These are phyloP conservation scores for Zosterops lateralis DNA, from an alignment of 2,113 vertebrate genomes.

Conservation along the genomic window DNA sequence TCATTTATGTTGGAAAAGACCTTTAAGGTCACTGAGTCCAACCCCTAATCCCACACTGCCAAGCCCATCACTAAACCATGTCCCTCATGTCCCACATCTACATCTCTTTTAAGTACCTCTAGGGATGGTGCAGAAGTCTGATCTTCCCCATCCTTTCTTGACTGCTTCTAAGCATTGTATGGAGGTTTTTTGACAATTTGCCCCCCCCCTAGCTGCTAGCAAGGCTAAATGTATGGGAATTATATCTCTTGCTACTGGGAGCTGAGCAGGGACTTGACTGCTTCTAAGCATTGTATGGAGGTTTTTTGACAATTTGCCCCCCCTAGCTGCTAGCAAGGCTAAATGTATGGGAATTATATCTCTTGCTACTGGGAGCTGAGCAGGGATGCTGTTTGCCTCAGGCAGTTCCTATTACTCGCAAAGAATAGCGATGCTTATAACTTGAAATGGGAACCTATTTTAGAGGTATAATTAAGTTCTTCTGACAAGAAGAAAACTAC, in stretches of 20 bases:
- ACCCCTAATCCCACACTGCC: too few species aligned
- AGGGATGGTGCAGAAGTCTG: neutral
- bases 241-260: neutral
- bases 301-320: neutral
- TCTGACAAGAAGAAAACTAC: neutral
- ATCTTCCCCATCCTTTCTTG: neutral
- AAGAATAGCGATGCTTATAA: neutral
- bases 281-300: neutral
- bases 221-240: neutral
- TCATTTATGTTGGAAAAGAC: neutral
- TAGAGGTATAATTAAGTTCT: neutral
- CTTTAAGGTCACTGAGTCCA: neutral
- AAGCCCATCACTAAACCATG: neutral
- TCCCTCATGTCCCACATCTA: neutral
- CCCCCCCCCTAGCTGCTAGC: neutral
- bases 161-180: neutral
- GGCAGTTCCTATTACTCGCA: neutral
- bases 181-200: neutral
- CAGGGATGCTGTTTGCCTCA: neutral
- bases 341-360: neutral
- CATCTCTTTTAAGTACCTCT: fast-evolving
- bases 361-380: neutral
- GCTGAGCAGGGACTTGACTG: too few species aligned
- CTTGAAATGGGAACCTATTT: neutral
- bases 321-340: neutral